phyloP scores from a whole-genome alignment of 2,797 vertebrate genomes.

The Sciurus carolinensis region DNA sequence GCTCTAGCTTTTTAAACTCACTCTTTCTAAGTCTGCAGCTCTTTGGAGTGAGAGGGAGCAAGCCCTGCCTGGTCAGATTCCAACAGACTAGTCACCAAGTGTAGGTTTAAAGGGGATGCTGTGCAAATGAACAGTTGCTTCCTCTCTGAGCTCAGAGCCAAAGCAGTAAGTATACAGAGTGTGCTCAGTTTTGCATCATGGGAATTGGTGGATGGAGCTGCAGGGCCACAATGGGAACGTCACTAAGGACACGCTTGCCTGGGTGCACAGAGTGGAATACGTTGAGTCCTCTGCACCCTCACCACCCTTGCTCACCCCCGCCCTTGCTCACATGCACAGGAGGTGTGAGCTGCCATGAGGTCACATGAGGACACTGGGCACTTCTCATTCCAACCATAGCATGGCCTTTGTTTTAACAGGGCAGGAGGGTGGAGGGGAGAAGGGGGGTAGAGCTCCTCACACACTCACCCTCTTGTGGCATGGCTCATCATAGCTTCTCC shows the following conservation, averaged over 20 bases:
- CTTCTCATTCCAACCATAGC: slow-evolving; percentile 51
- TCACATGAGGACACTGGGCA: slow-evolving; percentile 32
- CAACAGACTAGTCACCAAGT: not conserved
- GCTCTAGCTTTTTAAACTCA: slow-evolving; percentile 23
- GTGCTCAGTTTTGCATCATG: not conserved
- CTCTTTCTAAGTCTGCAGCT: slow-evolving; percentile 23
- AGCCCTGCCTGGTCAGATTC: not conserved
- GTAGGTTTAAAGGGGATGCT: not conserved
- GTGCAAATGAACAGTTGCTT: not conserved
- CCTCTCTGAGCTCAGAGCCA: not conserved
- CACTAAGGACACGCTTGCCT: not conserved
- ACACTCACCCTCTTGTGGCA: not conserved
- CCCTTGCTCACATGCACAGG: not conserved
- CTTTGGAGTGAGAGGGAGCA: not conserved
- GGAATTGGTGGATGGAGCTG: not conserved
- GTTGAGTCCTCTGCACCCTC: not conserved
- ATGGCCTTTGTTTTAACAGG: not conserved
- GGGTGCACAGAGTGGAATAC: not conserved
- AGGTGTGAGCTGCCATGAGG: not conserved
- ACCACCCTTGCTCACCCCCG: not conserved
- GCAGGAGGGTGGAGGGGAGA: not conserved
- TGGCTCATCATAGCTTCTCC: not conserved
- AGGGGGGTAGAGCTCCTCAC: not conserved
- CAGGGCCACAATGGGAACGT: not conserved
- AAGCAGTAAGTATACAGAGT: not conserved